Base-by-base conservation (phyloP, 2,888 invertebrate genomes). In the Synanthedon vespiformis region DNA sequence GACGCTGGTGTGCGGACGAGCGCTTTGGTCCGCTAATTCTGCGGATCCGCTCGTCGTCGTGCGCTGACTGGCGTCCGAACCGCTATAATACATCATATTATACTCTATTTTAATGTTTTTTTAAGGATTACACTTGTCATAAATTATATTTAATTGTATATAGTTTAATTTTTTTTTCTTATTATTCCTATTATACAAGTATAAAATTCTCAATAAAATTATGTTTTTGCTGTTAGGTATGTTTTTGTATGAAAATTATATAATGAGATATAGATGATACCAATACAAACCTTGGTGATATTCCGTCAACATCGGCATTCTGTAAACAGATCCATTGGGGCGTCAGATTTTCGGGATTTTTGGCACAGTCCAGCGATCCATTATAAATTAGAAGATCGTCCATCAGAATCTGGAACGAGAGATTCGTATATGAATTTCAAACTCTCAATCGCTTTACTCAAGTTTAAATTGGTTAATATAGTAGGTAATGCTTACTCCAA, bases 351-450 rank as follows among this genome's bases (percentile, higher is more conserved):
- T 77, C 81, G 40, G 72, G 73, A 53, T 67, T 74, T 70, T 77
- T 71, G 71, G 77, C 80, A 72, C 80, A 69, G 52, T 85, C 80
- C 59, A 94, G 74, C 22, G 90, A 89, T 22, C 95, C 95, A 68
- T 93, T 94, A 74, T 92, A 94, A 40, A 95, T 88, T 58, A 95
- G 76, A 58, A 95, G 79, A 72, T 95, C 95, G 68, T 95, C 95
- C 57, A 95, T 92, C 58, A 95, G 79, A 55, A 95, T 84, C 95
- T 94, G 69, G 1, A 58, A 53, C 34, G 5, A 13, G 44, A 8
- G 10, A 34, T 34, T 5, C 22, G 16, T 16, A 34, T 3, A 34
- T 8, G 8, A 34, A 34, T 34, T 34, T 8, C 6, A 34, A 34
- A 34, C 2, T 34, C 34, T 34, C 47, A 44, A 44, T 11, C 0